Conservation (phyloP, 2,888 invertebrate genomes). For the Ethmia dodecea region DNA sequence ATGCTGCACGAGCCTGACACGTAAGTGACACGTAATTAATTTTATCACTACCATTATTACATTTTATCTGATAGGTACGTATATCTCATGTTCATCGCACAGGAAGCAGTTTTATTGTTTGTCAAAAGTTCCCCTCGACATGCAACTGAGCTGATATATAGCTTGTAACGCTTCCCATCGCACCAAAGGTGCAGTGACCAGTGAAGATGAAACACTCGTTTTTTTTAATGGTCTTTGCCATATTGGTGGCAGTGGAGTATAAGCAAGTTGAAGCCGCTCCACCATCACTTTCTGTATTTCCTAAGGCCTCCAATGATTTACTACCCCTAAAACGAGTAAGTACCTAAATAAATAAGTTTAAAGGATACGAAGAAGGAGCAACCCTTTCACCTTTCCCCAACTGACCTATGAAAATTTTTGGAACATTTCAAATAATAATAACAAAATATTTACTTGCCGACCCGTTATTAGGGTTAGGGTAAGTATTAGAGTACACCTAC, state of each 20-base stretch:
- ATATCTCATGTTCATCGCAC: conserved; percentile 49
- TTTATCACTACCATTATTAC: conserved; percentile 38
- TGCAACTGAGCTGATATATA: conserved; percentile 47
- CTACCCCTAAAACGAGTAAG: conserved; percentile 38
- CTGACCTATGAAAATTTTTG: too few relatives aligned
- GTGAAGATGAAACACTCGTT: conserved; percentile 51
- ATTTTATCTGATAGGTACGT: conserved; percentile 44
- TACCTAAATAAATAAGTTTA: conserved; percentile 26
- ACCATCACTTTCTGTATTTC: conserved; percentile 15
- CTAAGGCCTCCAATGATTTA: conserved; percentile 11
- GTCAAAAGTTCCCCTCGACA: conserved; percentile 53
- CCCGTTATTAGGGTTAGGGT: too few relatives aligned
- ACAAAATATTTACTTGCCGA: too few relatives aligned
- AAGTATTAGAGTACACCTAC: too few relatives aligned
- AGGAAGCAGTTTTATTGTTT: conserved; percentile 66
- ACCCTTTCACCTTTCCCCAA: too few relatives aligned
- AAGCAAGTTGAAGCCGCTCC: conserved; percentile 25
- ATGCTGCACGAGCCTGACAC: too few relatives aligned
- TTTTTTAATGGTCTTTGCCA: conserved; percentile 42
- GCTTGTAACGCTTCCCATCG: conserved; percentile 14
- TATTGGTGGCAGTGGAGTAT: conserved; percentile 27
- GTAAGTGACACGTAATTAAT: conserved; percentile 36
- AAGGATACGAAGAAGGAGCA: conserved; percentile 44
- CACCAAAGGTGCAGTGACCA: conserved; percentile 34
- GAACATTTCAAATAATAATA: too few relatives aligned